Conservation (phyloP, 2,888 invertebrate species). For the Synanthedon myopaeformis region DNA sequence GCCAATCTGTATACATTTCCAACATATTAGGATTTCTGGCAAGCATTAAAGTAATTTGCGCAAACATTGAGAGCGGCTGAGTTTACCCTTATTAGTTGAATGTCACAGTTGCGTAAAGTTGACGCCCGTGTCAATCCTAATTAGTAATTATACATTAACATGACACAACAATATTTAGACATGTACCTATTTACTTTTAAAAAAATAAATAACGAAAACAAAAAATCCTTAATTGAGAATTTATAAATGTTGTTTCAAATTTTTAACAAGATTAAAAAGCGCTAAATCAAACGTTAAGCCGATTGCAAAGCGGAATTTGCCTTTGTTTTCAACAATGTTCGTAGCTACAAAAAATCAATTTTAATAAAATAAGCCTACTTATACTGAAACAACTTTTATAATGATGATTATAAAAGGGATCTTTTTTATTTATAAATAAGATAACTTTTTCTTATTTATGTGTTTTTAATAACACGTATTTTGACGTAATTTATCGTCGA, state of each 20-base stretch:
- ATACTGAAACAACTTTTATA: too few species aligned
- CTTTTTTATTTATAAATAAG: too few species aligned
- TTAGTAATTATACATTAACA: conserved; percentile 11
- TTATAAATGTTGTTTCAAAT: conserved; percentile 22
- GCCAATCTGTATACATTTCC: conserved; percentile 20
- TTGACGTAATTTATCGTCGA: too few species aligned
- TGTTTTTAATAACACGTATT: too few species aligned
- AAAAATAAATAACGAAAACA: background rate
- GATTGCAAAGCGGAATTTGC: conserved; percentile 33
- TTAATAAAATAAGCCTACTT: background rate
- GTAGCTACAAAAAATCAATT: background rate
- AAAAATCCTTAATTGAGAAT: conserved; percentile 14
- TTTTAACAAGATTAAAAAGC: conserved; percentile 36
- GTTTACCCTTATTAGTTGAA: conserved; percentile 50
- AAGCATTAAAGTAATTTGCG: conserved; percentile 57
- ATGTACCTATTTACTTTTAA: too few species aligned
- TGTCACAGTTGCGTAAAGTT: conserved; percentile 28
- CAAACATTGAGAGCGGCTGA: conserved; percentile 54
- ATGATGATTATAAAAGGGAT: too few species aligned
- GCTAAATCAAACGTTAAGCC: conserved; percentile 32
- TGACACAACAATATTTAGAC: background rate
- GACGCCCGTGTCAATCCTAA: conserved; percentile 22
- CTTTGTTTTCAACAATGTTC: conserved; percentile 20
- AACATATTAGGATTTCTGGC: conserved; percentile 13
- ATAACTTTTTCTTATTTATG: too few species aligned